Percentiles rank a stretch among this genome's conserved stretches.
phyloP scores from a whole-genome alignment of 1,140 invertebrate genomes.

The Zaprionus ghesquierei region DNA sequence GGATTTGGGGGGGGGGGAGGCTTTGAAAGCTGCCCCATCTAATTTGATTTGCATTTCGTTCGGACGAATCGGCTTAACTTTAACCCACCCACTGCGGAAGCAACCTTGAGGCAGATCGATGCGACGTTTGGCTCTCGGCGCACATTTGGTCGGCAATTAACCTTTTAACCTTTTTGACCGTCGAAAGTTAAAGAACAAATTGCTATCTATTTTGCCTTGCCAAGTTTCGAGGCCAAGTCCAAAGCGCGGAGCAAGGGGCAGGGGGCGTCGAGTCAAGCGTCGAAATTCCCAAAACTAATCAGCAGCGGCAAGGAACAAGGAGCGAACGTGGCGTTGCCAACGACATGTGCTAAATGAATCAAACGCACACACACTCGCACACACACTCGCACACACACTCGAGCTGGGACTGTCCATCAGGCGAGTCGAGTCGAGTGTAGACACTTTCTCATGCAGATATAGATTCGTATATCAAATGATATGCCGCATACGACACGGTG shows the following conservation, averaged over 20 bases:
- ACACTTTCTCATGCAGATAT: conserved; percentile 1
- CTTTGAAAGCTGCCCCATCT: no score
- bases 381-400: not conserved
- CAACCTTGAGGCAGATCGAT: not conserved
- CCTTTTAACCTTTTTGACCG: conserved; percentile 44
- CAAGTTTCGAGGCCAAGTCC: conserved; percentile 40
- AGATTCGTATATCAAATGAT: conserved; percentile 34
- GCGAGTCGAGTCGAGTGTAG: not conserved
- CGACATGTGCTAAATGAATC: conserved; percentile 45
- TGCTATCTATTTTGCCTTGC: conserved; percentile 26
- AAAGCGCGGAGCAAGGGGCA: not conserved
- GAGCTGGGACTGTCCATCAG: not conserved
- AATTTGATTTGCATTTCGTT: conserved; percentile 67
- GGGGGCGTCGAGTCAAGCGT: not conserved
- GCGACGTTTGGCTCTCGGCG: not conserved
- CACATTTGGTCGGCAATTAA: conserved; percentile 51
- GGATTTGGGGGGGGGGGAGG: not conserved
- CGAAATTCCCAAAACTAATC: conserved; percentile 75
- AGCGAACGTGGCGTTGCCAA: conserved; percentile 41
- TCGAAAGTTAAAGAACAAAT: conserved; percentile 26
- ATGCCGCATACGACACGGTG: conserved; percentile 1
- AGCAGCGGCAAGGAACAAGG: conserved; percentile 9
- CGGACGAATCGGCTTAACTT: conserved; percentile 33
- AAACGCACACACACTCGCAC: conserved; percentile 13
- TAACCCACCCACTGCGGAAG: not conserved